Conservation (phyloP, 2,797 vertebrate species). For the Synaphobranchus kaupii region DNA sequence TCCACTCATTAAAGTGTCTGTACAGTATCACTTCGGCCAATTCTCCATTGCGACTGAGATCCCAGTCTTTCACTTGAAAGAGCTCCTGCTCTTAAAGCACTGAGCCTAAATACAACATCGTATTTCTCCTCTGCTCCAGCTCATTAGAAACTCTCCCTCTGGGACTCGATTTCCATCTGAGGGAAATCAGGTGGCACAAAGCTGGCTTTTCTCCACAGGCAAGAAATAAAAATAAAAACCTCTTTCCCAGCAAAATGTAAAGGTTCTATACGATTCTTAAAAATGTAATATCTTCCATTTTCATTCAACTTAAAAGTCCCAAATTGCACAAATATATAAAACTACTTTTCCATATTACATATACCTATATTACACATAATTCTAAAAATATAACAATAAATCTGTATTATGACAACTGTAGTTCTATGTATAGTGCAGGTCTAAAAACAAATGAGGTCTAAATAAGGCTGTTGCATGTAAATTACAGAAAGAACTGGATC, state of each 20-base stretch:
- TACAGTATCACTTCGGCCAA: not conserved
- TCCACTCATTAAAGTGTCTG: not conserved
- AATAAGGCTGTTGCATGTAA: not conserved
- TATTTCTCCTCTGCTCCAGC: not conserved
- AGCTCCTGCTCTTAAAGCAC: not conserved
- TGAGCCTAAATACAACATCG: not conserved
- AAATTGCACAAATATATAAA: not conserved
- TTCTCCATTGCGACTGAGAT: not conserved
- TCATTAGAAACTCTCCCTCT: conserved; percentile 29
- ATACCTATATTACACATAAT: not conserved
- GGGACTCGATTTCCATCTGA: not conserved
- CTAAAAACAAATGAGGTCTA: not conserved
- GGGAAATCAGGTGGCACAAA: not conserved
- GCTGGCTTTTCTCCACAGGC: conserved; percentile 4
- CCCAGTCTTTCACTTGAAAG: not conserved
- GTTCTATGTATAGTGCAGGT: not conserved
- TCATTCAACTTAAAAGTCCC: not conserved
- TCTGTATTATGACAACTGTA: not conserved
- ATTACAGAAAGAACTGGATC: not conserved
- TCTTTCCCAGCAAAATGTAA: not conserved
- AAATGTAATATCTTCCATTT: not conserved
- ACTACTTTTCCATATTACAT: not conserved
- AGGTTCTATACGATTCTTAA: not conserved
- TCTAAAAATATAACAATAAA: not conserved
- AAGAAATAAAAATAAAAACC: not conserved